Percentiles rank a stretch among this genome's conserved stretches.
These are phyloP conservation scores for Hippocampus barbouri DNA, from an alignment of 2,113 vertebrate genomes.

Conservation along the genomic window DNA sequence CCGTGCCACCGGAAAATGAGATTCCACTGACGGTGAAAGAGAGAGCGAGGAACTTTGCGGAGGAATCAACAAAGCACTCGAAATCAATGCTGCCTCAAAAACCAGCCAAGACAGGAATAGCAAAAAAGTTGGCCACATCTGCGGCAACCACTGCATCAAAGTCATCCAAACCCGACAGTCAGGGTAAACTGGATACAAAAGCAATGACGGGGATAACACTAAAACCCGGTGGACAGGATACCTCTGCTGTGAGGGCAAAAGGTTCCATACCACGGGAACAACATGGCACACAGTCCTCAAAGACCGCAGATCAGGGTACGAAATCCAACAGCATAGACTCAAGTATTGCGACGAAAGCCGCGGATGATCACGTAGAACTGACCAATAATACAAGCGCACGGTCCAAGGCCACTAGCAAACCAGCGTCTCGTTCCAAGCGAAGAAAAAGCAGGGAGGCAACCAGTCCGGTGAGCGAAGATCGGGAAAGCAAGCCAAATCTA, in stretches of 20 bases:
- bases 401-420: conserved; percentile 36
- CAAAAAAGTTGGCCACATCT: conserved; percentile 17
- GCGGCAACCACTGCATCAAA: conserved; percentile 6
- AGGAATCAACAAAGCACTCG: not conserved
- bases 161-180: conserved; percentile 45
- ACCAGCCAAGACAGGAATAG: conserved; percentile 27
- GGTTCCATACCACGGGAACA: conserved; percentile 14
- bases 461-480: conserved; percentile 43
- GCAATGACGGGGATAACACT: conserved; percentile 24
- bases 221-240: conserved; percentile 46
- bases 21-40: conserved; percentile 47
- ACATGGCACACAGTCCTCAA: not conserved
- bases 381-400: conserved; percentile 16
- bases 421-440: conserved; percentile 49
- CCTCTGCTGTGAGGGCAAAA: not conserved
- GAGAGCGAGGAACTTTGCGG: conserved; percentile 35
- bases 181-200: conserved; percentile 50
- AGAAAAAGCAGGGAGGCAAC: conserved; percentile 42
- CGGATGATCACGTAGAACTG: conserved; percentile 13
- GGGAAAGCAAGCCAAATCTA: conserved; percentile 34
- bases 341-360: conserved; percentile 9
- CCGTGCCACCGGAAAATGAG: conserved; percentile 17
- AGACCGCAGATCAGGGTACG: conserved; percentile 8
- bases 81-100: conserved; percentile 15
- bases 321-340: conserved; percentile 10